These are phyloP conservation scores for Frankliniella intonsa DNA, from an alignment of 2,888 invertebrate species.

Conservation along the genomic window DNA sequence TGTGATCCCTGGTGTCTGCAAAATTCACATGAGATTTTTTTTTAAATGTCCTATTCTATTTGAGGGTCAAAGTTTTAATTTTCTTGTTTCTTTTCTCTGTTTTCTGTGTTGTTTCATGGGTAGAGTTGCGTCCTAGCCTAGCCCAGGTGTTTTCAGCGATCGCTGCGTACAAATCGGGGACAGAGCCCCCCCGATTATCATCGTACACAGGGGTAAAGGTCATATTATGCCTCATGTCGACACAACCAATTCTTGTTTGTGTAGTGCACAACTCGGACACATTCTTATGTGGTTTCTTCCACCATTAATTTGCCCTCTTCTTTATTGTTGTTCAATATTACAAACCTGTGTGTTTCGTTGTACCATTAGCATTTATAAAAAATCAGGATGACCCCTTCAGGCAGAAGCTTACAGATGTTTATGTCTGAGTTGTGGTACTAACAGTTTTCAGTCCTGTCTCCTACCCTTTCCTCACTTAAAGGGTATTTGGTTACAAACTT, in stretches of 20 bases:
- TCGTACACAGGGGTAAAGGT: constrained; percentile 42
- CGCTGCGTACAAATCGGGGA: constrained; percentile 38
- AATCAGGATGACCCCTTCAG: no score
- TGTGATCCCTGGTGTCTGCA: no score
- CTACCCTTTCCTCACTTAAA: constrained; percentile 4
- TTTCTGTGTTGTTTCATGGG: constrained; percentile 44
- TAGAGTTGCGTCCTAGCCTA: constrained; percentile 40
- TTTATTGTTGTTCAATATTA: constrained; percentile 33
- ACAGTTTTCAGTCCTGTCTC: background rate
- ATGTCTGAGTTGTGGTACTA: constrained; percentile 6
- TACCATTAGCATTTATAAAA: constrained; percentile 18
- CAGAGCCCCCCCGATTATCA: constrained; percentile 40
- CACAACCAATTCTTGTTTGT: constrained; percentile 28
- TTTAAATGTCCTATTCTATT: background rate
- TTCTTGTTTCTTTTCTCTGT: constrained; percentile 40
- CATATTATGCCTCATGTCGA: constrained; percentile 36
- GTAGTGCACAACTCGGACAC: constrained; percentile 1
- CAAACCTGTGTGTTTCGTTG: constrained; percentile 32
- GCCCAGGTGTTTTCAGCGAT: constrained; percentile 39
- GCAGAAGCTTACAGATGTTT: background rate
- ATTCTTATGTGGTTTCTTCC: background rate
- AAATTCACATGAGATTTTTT: no score
- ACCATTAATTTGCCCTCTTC: constrained; percentile 27
- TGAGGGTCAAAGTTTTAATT: constrained; percentile 29
- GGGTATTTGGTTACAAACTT: background rate